Evolutionary conservation across 2,888 invertebrate species (phyloP).

Genomic region (Aleiodes testaceus): DNA sequence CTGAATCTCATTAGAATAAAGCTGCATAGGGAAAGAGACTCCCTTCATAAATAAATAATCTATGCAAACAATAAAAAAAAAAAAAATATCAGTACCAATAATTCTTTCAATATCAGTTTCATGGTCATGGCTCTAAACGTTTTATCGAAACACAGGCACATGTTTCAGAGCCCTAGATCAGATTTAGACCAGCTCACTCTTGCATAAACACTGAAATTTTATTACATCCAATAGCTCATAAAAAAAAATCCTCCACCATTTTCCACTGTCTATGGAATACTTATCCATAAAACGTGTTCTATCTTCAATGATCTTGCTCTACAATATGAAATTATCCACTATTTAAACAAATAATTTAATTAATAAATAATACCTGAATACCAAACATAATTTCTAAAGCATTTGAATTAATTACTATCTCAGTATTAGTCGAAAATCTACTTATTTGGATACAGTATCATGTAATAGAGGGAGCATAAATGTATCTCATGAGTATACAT

Average conservation of each 20-base stretch:
- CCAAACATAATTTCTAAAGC: neutral
- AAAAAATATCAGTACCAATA: no score
- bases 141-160: no score
- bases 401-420: constrained; percentile 12
- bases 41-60: no score
- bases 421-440: constrained; percentile 21
- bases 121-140: no score
- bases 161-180: no score
- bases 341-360: neutral
- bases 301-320: constrained; percentile 2
- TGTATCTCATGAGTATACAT: no score
- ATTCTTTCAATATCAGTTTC: no score
- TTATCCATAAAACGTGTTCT: constrained; percentile 30
- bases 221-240: constrained; percentile 10
- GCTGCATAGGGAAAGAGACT: no score
- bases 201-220: constrained; percentile 4
- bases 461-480: no score
- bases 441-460: constrained; percentile 1
- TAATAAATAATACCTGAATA: neutral
- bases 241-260: neutral
- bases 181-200: constrained; percentile 13
- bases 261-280: constrained; percentile 5
- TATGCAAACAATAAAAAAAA: no score
- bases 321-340: neutral
- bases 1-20: no score